Evolutionary conservation across 2,113 vertebrate species (phyloP), one percentile per base, ranked within the genome.

Genomic region (Gavialis gangeticus): DNA sequence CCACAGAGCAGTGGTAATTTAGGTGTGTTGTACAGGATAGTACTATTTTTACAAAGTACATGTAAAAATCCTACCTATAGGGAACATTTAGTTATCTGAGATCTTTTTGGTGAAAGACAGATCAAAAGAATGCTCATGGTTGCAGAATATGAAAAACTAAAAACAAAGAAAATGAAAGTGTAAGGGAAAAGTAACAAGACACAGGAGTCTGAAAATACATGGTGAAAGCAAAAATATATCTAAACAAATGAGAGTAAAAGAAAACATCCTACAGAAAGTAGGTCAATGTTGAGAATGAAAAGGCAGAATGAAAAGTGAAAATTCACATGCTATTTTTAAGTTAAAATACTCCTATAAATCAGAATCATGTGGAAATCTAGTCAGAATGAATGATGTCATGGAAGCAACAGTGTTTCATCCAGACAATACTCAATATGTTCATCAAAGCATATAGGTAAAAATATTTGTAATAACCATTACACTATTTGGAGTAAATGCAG

Each of bases 221-320:
- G 89, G 81, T 79, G 57, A 90, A 75, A 85, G 75, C 56, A 57
- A 90, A 93, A 55, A 75, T 46, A 83, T 25, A 75, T 30, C 46
- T 88, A 55, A 89, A 93, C 10, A 3, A 21, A 27, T 34, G 69
- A 96, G 84, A 10, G 75, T 25, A 91, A 94, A 90, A 88, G 83
- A 95, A 76, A 75, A 80, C 58, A 56, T 27, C 11, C n/a, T 85
- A 78, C 25, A 89, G 77, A 93, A 97, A 97, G 64, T 71, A 87
- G 88, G 96, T 95, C 93, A 96, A 22, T 2, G 1, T 0, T 71
- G 81, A 94, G 59, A n/a, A 76, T 4, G 30, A 90, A 76, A 76
- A 88, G 27, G 55, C 30, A 54, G 34, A 60, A 30, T 10, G n/a
- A n/a, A 58, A 56, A 75, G 21, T 3, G 24, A 76, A 82, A 64